These are phyloP conservation scores for Ophion obscuratus DNA, from an alignment of 2,888 invertebrate species.

Conservation along the genomic window DNA sequence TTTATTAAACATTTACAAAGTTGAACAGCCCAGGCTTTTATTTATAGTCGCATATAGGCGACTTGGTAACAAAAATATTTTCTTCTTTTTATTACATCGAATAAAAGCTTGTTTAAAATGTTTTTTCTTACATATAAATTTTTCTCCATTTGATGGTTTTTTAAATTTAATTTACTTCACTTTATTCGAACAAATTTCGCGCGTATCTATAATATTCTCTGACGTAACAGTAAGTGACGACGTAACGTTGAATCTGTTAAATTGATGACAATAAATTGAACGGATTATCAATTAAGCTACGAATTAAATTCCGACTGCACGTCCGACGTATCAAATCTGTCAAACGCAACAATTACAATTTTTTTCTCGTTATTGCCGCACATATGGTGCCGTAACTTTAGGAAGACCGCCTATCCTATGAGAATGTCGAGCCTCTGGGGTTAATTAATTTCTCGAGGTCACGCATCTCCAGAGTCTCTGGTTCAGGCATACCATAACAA, in stretches of 20 bases:
- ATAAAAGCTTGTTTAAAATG: too few species aligned
- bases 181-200: not conserved
- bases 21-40: too few species aligned
- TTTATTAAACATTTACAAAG: too few species aligned
- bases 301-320: conserved; percentile 7
- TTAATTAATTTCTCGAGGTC: conserved; percentile 51
- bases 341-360: not conserved
- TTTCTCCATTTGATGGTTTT: not conserved
- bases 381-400: not conserved
- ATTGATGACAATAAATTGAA: not conserved
- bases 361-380: not conserved
- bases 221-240: not conserved
- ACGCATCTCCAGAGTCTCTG: conserved; percentile 36
- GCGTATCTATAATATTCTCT: not conserved
- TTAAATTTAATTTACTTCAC: not conserved
- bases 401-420: conserved; percentile 8
- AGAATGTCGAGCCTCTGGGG: conserved; percentile 10
- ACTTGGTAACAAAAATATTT: too few species aligned
- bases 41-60: too few species aligned
- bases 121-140: too few species aligned
- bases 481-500: conserved; percentile 43
- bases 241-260: not conserved
- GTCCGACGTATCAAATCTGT: not conserved
- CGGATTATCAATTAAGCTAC: not conserved
- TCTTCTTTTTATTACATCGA: too few species aligned